Percentiles rank a stretch among this genome's conserved stretches.
Evolutionary conservation across 2,888 invertebrate species (phyloP).

Genomic region (Diarsia rubi): DNA sequence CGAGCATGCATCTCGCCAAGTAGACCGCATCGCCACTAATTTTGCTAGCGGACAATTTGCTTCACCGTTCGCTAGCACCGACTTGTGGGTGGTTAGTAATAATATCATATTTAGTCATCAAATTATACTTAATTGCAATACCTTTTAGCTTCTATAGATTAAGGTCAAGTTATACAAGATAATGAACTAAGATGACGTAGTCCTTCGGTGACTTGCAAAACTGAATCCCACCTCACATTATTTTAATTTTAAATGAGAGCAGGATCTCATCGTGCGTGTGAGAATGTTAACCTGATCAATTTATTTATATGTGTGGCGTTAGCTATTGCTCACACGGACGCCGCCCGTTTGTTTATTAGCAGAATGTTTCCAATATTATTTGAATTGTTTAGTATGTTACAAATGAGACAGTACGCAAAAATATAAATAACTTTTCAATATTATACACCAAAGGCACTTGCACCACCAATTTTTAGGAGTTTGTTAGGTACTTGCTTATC

Average conservation of each 20-base stretch:
- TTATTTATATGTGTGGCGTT: constrained; percentile 62
- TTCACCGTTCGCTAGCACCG: constrained; percentile 50
- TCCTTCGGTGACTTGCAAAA: constrained; percentile 70
- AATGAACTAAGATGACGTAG: constrained; percentile 71
- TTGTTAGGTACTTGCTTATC: not conserved
- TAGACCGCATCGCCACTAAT: constrained; percentile 73
- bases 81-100: constrained; percentile 56
- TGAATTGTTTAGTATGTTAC: constrained; percentile 2
- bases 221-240: constrained; percentile 61
- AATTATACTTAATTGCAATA: constrained; percentile 68
- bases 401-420: not conserved
- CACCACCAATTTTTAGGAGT: constrained; percentile 10
- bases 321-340: constrained; percentile 41
- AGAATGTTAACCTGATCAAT: constrained; percentile 69
- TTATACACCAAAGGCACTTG: constrained; percentile 16
- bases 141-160: constrained; percentile 69
- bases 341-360: constrained; percentile 3
- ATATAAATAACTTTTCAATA: constrained; percentile 6
- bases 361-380: constrained; percentile 12
- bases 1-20: constrained; percentile 71
- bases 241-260: constrained; percentile 73
- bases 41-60: constrained; percentile 60
- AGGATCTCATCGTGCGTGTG: constrained; percentile 63
- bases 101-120: constrained; percentile 66
- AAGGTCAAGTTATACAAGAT: constrained; percentile 72